Conservation (phyloP, 2,797 vertebrate species). For the Artibeus jamaicensis region DNA sequence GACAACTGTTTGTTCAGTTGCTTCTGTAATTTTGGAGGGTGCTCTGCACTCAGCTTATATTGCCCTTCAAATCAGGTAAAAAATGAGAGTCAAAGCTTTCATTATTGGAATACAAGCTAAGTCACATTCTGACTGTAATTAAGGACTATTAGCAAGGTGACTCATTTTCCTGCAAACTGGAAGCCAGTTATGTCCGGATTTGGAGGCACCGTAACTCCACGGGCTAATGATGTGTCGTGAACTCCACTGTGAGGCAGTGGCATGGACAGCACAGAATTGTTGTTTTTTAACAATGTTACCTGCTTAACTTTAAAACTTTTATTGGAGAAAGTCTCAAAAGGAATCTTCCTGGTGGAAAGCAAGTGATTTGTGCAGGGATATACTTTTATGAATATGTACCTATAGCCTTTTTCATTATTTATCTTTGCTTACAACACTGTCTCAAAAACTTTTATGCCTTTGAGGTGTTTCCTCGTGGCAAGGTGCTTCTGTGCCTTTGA, state of each 20-base stretch:
- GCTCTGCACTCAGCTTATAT: background rate
- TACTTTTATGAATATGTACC: background rate
- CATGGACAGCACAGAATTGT: background rate
- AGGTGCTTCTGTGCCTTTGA: background rate
- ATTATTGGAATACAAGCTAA: conserved; percentile 30
- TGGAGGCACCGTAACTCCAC: background rate
- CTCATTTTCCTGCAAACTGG: background rate
- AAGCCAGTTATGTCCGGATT: background rate
- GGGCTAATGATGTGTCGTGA: background rate
- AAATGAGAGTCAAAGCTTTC: conserved; percentile 35
- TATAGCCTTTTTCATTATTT: background rate
- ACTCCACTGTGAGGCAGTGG: background rate
- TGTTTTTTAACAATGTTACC: background rate
- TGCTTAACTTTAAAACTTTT: conserved; percentile 9
- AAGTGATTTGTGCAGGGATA: background rate
- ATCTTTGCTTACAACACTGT: background rate
- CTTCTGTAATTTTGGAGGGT: conserved; percentile 31
- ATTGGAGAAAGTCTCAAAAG: background rate
- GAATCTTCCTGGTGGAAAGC: background rate
- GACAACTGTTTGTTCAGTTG: conserved; percentile 6
- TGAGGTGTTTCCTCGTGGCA: background rate
- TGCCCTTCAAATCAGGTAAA: conserved; percentile 30
- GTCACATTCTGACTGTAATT: conserved; percentile 42
- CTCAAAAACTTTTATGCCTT: background rate
- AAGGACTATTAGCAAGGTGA: background rate